Conservation (phyloP, 2,888 invertebrate genomes). For the Drosophila greeni region DNA sequence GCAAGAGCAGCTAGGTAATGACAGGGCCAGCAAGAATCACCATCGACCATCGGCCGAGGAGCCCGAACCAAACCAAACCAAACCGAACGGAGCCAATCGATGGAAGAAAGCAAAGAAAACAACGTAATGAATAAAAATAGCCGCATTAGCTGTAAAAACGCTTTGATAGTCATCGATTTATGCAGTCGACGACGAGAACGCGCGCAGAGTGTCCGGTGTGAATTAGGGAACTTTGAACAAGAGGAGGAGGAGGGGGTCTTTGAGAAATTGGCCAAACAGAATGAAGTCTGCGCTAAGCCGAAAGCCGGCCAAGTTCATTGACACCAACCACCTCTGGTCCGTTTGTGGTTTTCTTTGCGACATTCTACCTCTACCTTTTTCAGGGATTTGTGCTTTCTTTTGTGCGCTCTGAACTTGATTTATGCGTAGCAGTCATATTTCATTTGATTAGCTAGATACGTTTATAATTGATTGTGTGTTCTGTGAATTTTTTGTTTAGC, state of each 20-base stretch:
- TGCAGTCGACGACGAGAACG: conserved; percentile 28
- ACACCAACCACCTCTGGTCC: conserved; percentile 33
- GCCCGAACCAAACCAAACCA: conserved; percentile 7
- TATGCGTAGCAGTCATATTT: conserved; percentile 44
- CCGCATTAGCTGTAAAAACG: conserved; percentile 72
- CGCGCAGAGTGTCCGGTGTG: conserved; percentile 29
- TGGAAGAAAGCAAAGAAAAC: conserved; percentile 62
- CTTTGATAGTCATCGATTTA: conserved; percentile 70
- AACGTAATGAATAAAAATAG: conserved; percentile 75
- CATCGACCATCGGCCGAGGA: conserved; percentile 36
- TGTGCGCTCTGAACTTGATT: conserved; percentile 51
- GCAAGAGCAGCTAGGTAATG: conserved; percentile 27
- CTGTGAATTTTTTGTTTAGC: conserved; percentile 7
- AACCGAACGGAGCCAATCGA: conserved; percentile 39
- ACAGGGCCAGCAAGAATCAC: conserved; percentile 29
- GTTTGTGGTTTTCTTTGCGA: conserved; percentile 48
- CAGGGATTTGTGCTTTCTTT: conserved; percentile 51
- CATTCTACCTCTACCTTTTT: conserved; percentile 44
- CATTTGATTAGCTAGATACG: conserved; percentile 45
- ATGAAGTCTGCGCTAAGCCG: conserved; percentile 55
- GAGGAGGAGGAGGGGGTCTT: conserved; percentile 34
- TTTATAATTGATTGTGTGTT: conserved; percentile 33
- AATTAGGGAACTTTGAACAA: conserved; percentile 29
- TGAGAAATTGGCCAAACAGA: conserved; percentile 68
- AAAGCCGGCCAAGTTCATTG: conserved; percentile 63